Conservation (phyloP, 2,888 invertebrate species). For the Mimumesa dahlbomi region DNA sequence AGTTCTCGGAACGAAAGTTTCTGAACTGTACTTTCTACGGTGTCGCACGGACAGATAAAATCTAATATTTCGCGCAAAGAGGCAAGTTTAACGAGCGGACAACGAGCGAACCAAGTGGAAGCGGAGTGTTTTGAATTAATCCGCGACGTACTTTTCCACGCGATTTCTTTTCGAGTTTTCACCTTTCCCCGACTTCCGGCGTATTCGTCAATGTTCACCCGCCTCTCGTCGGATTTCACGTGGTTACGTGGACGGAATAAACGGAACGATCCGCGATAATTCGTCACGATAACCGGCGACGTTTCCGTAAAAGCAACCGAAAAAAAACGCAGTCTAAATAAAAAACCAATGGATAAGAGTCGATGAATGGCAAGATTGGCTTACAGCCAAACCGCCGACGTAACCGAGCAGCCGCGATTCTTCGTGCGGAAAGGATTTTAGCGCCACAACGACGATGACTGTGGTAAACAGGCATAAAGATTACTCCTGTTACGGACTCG, state of each 20-base stretch:
- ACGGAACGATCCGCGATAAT: constrained; percentile 31
- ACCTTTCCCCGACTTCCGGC: constrained; percentile 44
- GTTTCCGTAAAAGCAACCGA: constrained; percentile 5
- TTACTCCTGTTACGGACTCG: background rate
- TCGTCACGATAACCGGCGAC: constrained; percentile 13
- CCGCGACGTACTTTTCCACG: too few relatives aligned
- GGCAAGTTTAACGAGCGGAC: too few relatives aligned
- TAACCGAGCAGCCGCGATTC: constrained; percentile 13
- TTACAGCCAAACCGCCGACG: constrained; percentile 13
- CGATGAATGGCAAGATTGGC: constrained; percentile 11
- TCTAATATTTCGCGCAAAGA: background rate
- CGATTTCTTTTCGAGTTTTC: constrained; percentile 41
- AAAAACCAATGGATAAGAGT: too few relatives aligned
- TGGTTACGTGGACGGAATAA: constrained; percentile 50
- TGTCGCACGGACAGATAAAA: too few relatives aligned
- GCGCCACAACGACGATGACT: background rate
- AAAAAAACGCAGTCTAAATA: too few relatives aligned
- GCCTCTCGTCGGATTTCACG: constrained; percentile 46
- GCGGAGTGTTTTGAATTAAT: too few relatives aligned
- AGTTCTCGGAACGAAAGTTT: too few relatives aligned
- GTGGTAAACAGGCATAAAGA: constrained; percentile 8
- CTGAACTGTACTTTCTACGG: too few relatives aligned
- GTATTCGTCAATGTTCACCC: constrained; percentile 28
- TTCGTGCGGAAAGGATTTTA: constrained; percentile 7
- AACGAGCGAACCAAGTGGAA: too few relatives aligned